These are phyloP conservation scores for Champsocephalus esox DNA, from an alignment of 2,797 vertebrate genomes.

Conservation along the genomic window DNA sequence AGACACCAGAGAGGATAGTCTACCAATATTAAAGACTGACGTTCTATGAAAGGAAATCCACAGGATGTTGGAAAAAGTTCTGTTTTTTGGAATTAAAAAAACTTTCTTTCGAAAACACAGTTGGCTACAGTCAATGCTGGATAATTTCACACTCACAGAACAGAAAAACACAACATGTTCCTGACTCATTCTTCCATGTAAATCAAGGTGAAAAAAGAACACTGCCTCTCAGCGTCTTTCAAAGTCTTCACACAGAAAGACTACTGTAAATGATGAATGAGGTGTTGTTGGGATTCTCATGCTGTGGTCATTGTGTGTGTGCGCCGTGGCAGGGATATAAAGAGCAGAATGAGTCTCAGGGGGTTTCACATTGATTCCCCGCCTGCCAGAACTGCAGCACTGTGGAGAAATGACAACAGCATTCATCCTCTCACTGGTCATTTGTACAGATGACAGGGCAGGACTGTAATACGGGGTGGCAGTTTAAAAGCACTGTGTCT, in stretches of 20 bases:
- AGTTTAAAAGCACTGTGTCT: background rate
- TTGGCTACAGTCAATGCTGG: background rate
- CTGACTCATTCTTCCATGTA: background rate
- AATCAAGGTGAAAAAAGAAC: constrained; percentile 34
- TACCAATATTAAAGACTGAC: background rate
- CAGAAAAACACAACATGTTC: background rate
- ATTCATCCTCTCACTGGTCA: constrained; percentile 62
- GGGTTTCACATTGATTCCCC: constrained; percentile 58
- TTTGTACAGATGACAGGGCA: constrained; percentile 43
- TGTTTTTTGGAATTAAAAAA: background rate
- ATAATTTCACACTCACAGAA: background rate
- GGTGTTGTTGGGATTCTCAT: constrained; percentile 19
- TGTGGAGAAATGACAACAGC: constrained; percentile 64
- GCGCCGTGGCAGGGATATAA: constrained; percentile 29
- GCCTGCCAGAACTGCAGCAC: constrained; percentile 49
- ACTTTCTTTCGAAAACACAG: too few relatives aligned
- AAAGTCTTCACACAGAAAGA: constrained; percentile 18
- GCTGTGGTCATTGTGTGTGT: constrained; percentile 32
- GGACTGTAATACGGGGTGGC: constrained; percentile 13
- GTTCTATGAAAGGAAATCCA: background rate
- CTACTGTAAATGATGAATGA: constrained; percentile 45
- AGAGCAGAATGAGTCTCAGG: constrained; percentile 39
- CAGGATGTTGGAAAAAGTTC: background rate
- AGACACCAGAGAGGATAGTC: too few relatives aligned
- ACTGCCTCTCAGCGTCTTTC: constrained; percentile 18